These are phyloP conservation scores for Clistopyga incitator DNA, from an alignment of 2,888 invertebrate species.

Conservation along the genomic window DNA sequence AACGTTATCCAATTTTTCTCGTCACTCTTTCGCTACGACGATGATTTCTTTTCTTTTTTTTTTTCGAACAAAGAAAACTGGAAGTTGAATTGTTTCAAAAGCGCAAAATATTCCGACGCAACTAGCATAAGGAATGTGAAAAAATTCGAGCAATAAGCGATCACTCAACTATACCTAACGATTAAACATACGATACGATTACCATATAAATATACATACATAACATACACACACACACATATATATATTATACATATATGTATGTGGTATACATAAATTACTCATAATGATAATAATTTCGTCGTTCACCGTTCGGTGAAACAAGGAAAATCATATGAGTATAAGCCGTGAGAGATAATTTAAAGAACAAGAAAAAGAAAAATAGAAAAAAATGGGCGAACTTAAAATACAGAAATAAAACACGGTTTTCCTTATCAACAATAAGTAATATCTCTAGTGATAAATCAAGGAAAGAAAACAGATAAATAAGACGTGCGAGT, in stretches of 20 bases:
- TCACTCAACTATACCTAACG: slow-evolving; percentile 76
- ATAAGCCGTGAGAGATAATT: slow-evolving; percentile 37
- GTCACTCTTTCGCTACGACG: neutral
- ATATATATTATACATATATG: slow-evolving; percentile 59
- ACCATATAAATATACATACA: slow-evolving; percentile 54
- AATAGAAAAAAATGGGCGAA: slow-evolving; percentile 40
- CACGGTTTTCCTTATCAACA: slow-evolving; percentile 67
- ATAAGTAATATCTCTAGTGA: slow-evolving; percentile 79
- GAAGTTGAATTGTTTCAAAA: slow-evolving; percentile 43
- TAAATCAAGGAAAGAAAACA: slow-evolving; percentile 59
- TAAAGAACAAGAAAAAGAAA: slow-evolving; percentile 25
- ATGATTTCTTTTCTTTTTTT: neutral
- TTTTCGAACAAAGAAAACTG: neutral
- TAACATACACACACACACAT: slow-evolving; percentile 51
- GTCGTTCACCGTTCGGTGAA: slow-evolving; percentile 66
- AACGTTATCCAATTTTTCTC: slow-evolving; percentile 13
- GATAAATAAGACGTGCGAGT: slow-evolving; percentile 68
- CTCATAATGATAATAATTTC: slow-evolving; percentile 70
- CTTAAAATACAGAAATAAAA: slow-evolving; percentile 39
- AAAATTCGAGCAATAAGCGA: slow-evolving; percentile 82
- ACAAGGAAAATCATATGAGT: slow-evolving; percentile 52
- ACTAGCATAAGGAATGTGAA: slow-evolving; percentile 68
- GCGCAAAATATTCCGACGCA: slow-evolving; percentile 21
- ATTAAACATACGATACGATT: slow-evolving; percentile 63
- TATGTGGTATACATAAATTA: slow-evolving; percentile 64